phyloP scores from a whole-genome alignment of 2,888 invertebrate genomes.

The Cryptocephalus moraei region DNA sequence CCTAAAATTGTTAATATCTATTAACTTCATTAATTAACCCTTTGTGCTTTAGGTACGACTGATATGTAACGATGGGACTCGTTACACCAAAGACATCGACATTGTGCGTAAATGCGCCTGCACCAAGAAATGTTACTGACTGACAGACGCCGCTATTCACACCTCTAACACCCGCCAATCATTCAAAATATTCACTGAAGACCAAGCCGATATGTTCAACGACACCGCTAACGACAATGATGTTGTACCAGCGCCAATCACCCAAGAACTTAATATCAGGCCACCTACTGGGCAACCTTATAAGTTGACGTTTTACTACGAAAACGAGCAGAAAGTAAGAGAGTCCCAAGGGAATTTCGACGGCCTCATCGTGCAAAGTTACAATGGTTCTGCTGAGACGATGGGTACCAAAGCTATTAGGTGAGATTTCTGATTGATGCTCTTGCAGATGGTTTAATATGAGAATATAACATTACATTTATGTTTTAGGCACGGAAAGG shows the following conservation, averaged over 20 bases:
- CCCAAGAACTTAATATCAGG: slow-evolving; percentile 3
- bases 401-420: slow-evolving; percentile 4
- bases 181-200: slow-evolving; percentile 2
- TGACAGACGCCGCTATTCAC: slow-evolving; percentile 51
- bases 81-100: slow-evolving; percentile 92
- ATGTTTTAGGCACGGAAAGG: slow-evolving; percentile 11
- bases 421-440: slow-evolving; percentile 1
- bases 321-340: slow-evolving; percentile 20
- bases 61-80: slow-evolving; percentile 84
- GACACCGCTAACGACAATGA: slow-evolving; percentile 8
- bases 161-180: slow-evolving; percentile 30
- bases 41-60: slow-evolving; percentile 61
- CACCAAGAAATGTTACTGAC: slow-evolving; percentile 80
- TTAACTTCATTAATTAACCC: neutral
- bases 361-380: slow-evolving; percentile 33
- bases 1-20: too few species aligned
- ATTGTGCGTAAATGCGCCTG: slow-evolving; percentile 95
- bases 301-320: slow-evolving; percentile 33
- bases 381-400: slow-evolving; percentile 13
- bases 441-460: too few species aligned
- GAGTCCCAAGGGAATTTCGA: slow-evolving; percentile 21
- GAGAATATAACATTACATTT: neutral
- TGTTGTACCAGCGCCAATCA: slow-evolving; percentile 10
- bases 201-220: slow-evolving; percentile 1
- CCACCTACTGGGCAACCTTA: slow-evolving; percentile 21